These are phyloP conservation scores for Hyles lineata DNA, from an alignment of 2,888 invertebrate species.

Conservation along the genomic window DNA sequence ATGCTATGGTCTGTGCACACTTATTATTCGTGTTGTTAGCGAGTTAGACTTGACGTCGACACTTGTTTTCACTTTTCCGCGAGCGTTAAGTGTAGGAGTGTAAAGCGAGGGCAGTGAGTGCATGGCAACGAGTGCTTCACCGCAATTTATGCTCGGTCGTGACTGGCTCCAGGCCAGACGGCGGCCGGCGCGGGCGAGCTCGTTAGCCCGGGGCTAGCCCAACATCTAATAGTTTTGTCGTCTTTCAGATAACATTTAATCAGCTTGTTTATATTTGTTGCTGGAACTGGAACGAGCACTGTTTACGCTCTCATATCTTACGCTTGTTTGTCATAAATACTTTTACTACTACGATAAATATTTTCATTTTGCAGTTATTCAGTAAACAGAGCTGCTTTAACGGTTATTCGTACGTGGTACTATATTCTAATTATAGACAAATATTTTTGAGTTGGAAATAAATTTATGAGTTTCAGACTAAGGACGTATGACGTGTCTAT, in stretches of 20 bases:
- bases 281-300: constrained; percentile 50
- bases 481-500: neutral
- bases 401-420: too few species aligned
- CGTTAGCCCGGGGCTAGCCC: constrained; percentile 64
- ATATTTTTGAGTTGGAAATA: too few species aligned
- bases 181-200: constrained; percentile 63
- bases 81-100: constrained; percentile 39
- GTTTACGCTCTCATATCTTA: constrained; percentile 20
- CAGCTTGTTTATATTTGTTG: constrained; percentile 67
- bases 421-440: too few species aligned
- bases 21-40: constrained; percentile 20
- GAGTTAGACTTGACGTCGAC: constrained; percentile 34
- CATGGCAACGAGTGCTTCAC: constrained; percentile 47
- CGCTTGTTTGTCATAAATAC: neutral
- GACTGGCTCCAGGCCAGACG: constrained; percentile 67
- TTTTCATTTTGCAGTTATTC: neutral
- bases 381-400: neutral
- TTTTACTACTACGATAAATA: neutral
- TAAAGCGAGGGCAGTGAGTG: constrained; percentile 38
- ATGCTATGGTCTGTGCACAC: neutral
- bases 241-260: constrained; percentile 66
- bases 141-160: constrained; percentile 66
- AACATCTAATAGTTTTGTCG: constrained; percentile 75
- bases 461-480: too few species aligned
- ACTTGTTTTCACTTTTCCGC: constrained; percentile 63